Evolutionary conservation across 2,888 invertebrate genomes (phyloP).

Genomic region (Dorcus hopei): DNA sequence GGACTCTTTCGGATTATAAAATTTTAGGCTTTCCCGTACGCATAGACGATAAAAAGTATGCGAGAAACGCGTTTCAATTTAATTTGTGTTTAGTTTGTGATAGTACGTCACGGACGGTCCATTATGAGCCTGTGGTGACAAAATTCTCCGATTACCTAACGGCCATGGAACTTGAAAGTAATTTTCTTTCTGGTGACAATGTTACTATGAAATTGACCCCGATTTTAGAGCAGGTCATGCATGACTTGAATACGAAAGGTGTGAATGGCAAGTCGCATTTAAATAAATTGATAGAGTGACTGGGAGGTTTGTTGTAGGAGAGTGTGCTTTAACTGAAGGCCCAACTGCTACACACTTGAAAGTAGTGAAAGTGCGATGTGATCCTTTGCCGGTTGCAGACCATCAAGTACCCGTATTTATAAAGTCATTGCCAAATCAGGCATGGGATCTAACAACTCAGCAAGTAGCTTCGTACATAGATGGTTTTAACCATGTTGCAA

Average conservation of each 20-base stretch:
- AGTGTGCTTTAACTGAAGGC: constrained; percentile 62
- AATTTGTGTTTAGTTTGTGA: constrained; percentile 94
- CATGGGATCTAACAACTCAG: constrained; percentile 93
- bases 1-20: constrained; percentile 73
- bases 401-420: constrained; percentile 86
- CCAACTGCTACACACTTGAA: constrained; percentile 87
- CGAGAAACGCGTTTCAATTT: constrained; percentile 91
- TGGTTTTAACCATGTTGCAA: constrained; percentile 87
- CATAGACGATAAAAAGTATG: constrained; percentile 85
- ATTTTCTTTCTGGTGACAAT: constrained; percentile 77
- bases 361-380: constrained; percentile 76
- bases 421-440: constrained; percentile 50
- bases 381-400: constrained; percentile 79
- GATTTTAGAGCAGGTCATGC: constrained; percentile 73
- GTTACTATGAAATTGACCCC: constrained; percentile 62
- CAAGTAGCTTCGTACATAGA: constrained; percentile 86
- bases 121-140: constrained; percentile 91
- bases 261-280: background rate
- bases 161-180: constrained; percentile 81
- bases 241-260: constrained; percentile 73
- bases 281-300: background rate
- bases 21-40: constrained; percentile 90
- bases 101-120: constrained; percentile 82
- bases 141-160: constrained; percentile 91
- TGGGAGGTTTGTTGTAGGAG: constrained; percentile 30